Evolutionary conservation across 2,113 vertebrate genomes (phyloP).

Genomic region (Austrofundulus limnaeus): DNA sequence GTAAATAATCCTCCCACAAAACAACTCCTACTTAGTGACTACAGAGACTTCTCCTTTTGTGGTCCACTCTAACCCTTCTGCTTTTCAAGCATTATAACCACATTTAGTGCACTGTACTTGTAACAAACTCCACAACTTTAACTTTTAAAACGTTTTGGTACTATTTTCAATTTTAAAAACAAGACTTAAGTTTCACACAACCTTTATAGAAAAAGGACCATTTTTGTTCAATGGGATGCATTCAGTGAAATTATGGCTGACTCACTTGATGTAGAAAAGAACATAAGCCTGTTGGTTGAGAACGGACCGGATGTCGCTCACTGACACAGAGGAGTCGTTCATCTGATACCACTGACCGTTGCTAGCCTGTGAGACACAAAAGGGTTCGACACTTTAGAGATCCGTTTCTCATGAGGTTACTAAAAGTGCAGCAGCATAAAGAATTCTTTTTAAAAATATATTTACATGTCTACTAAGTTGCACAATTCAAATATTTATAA

Average conservation of each 20-base stretch:
- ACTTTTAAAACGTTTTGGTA: too few species aligned
- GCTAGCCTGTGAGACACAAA: slow-evolving; percentile 82
- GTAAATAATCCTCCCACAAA: too few species aligned
- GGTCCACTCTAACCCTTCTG: too few species aligned
- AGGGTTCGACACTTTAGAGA: slow-evolving; percentile 10
- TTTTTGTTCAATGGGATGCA: too few species aligned
- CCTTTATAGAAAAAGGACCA: neutral
- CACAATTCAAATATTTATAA: neutral
- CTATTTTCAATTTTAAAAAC: too few species aligned
- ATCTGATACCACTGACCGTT: slow-evolving; percentile 97
- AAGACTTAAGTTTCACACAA: neutral
- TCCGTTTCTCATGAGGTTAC: neutral
- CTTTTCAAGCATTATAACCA: too few species aligned
- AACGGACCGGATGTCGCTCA: slow-evolving; percentile 89
- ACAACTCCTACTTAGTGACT: too few species aligned
- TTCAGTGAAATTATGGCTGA: neutral
- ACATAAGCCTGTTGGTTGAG: slow-evolving; percentile 96
- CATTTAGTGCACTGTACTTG: too few species aligned
- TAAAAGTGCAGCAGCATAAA: neutral
- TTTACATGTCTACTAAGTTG: neutral
- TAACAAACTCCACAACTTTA: too few species aligned
- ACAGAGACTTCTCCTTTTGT: too few species aligned
- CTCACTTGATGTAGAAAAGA: slow-evolving; percentile 95
- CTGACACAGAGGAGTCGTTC: slow-evolving; percentile 92
- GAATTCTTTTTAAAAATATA: neutral